phyloP scores from a whole-genome alignment of 1,140 invertebrate genomes.

The Euglossa dilemma region DNA sequence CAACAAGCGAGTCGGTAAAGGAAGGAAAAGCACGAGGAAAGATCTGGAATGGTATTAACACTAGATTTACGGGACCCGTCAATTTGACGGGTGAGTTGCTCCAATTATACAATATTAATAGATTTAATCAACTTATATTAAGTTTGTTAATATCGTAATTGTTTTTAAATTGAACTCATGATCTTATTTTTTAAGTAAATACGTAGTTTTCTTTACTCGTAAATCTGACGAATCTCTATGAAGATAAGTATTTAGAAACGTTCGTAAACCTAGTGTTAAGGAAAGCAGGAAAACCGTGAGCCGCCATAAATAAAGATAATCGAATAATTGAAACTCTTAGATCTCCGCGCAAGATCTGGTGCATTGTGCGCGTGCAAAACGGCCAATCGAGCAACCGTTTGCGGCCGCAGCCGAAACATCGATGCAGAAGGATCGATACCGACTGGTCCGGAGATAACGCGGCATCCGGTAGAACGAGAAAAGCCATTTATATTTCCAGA shows the following conservation, averaged over 20 bases:
- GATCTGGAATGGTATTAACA: not conserved
- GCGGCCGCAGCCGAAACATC: not conserved
- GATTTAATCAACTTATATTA: no score
- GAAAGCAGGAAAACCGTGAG: not conserved
- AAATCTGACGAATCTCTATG: no score
- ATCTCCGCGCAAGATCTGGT: not conserved
- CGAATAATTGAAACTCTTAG: slow-evolving; percentile 14
- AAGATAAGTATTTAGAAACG: no score
- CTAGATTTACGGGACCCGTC: no score
- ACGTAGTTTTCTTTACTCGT: no score
- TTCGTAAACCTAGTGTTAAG: no score
- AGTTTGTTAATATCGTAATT: no score
- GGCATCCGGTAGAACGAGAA: slow-evolving; percentile 1
- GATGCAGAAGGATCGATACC: slow-evolving; percentile 8
- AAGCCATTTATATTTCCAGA: slow-evolving; percentile 42
- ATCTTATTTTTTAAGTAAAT: no score
- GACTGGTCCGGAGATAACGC: slow-evolving; percentile 12
- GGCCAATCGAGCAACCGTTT: not conserved
- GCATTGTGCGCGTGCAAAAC: no score
- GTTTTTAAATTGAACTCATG: no score
- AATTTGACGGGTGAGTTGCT: no score
- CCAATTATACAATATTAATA: no score
- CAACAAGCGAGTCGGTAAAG: not conserved
- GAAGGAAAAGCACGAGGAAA: not conserved
- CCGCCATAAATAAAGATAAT: slow-evolving; percentile 5